Evolutionary conservation across 2,797 vertebrate species (phyloP).

Genomic region (Silurus aristotelis): DNA sequence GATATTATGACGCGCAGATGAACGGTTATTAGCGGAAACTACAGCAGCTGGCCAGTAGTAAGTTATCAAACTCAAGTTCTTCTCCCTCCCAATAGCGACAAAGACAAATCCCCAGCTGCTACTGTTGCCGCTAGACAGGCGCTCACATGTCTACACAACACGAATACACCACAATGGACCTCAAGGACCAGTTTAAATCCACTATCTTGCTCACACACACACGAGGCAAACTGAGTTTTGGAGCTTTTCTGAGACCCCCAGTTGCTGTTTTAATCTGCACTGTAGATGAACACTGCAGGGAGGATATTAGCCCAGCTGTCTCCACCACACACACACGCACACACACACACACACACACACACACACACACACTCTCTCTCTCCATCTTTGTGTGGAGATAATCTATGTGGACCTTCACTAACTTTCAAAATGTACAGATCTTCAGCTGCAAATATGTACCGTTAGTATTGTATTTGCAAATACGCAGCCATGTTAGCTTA

Average conservation of each 20-base stretch:
- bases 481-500: background rate
- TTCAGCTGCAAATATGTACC: background rate
- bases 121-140: background rate
- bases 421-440: background rate
- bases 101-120: constrained; percentile 26
- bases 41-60: constrained; percentile 19
- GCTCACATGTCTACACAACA: background rate
- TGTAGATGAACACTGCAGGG: constrained; percentile 25
- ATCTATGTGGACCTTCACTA: constrained; percentile 7
- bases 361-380: background rate
- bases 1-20: background rate
- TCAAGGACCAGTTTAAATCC: constrained; percentile 9
- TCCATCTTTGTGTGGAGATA: background rate
- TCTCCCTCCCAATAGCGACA: background rate
- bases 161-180: constrained; percentile 3
- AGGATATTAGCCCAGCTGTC: constrained; percentile 27
- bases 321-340: constrained; percentile 16
- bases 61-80: constrained; percentile 13
- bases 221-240: constrained; percentile 15
- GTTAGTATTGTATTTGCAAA: background rate
- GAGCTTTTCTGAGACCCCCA: constrained; percentile 27
- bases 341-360: constrained; percentile 9
- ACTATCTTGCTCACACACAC: constrained; percentile 5
- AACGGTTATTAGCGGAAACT: constrained; percentile 1
- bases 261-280: constrained; percentile 21